Percentiles rank a stretch among this genome's conserved stretches.
phyloP scores from a whole-genome alignment of 2,113 vertebrate species.

The Pterocles gutturalis region DNA sequence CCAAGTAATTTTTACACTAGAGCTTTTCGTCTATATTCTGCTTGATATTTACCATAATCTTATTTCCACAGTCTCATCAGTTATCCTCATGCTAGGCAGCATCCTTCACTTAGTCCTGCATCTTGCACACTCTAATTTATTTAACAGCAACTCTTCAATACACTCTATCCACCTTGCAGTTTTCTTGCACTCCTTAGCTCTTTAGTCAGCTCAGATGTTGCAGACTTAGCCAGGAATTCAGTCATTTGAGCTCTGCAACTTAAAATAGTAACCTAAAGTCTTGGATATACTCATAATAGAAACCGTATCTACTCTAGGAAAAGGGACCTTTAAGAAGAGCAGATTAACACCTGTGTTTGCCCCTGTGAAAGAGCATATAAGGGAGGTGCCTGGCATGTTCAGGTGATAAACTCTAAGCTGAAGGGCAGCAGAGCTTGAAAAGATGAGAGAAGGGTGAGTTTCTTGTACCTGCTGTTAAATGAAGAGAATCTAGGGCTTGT shows the following conservation, averaged over 20 bases:
- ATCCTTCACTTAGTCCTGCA: not conserved
- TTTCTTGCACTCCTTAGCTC: not conserved
- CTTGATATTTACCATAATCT: not conserved
- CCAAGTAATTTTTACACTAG: not conserved
- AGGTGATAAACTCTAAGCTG: not conserved
- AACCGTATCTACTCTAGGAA: accelerated
- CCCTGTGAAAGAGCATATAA: not conserved
- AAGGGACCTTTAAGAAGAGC: not conserved
- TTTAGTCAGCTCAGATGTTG: not conserved
- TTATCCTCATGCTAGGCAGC: not conserved
- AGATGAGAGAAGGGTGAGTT: not conserved
- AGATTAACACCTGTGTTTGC: not conserved
- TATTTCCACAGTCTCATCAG: not conserved
- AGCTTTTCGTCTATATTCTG: not conserved
- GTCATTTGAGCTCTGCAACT: not conserved
- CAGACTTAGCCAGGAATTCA: not conserved
- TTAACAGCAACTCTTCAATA: not conserved
- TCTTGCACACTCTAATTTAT: not conserved
- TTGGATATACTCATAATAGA: not conserved
- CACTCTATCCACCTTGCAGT: not conserved
- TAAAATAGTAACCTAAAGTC: not conserved
- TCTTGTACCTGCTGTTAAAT: not conserved
- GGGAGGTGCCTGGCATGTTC: not conserved
- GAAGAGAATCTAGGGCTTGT: not conserved
- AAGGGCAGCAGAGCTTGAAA: not conserved